Evolutionary conservation across 2,113 vertebrate species (phyloP).

Genomic region (Thalassoma bifasciatum): DNA sequence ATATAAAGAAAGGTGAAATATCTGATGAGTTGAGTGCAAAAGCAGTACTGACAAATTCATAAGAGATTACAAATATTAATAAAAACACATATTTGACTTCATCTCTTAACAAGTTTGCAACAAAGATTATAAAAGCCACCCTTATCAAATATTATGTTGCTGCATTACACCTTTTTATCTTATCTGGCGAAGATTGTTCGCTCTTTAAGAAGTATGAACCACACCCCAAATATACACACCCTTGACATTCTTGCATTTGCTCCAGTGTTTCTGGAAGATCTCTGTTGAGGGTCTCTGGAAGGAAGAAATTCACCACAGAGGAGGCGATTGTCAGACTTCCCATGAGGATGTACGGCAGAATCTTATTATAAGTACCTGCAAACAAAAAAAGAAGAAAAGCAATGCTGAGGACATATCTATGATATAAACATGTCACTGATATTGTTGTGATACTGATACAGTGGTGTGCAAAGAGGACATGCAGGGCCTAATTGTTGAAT

Average conservation of each 20-base stretch:
- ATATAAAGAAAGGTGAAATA: too few relatives aligned
- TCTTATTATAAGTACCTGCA: slow-evolving; percentile 87
- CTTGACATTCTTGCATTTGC: slow-evolving; percentile 89
- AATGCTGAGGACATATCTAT: not conserved
- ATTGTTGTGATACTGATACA: too few relatives aligned
- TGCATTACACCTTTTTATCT: not conserved
- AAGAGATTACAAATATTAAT: too few relatives aligned
- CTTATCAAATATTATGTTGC: not conserved
- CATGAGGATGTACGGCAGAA: slow-evolving; percentile 93
- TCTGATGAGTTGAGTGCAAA: too few relatives aligned
- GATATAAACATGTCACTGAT: too few relatives aligned
- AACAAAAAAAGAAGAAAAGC: not conserved
- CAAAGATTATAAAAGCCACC: not conserved
- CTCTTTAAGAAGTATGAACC: not conserved
- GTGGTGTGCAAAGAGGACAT: too few relatives aligned
- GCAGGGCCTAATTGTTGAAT: too few relatives aligned
- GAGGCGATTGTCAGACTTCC: slow-evolving; percentile 90
- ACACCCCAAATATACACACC: slow-evolving; percentile 82
- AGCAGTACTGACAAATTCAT: too few relatives aligned
- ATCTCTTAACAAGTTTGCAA: too few relatives aligned
- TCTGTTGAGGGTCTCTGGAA: slow-evolving; percentile 89
- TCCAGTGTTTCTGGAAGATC: slow-evolving; percentile 92
- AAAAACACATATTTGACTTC: too few relatives aligned
- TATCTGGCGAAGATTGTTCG: not conserved
- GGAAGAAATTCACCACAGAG: slow-evolving; percentile 80